phyloP scores from a whole-genome alignment of 1,140 invertebrate genomes.

The Diorhabda carinulata region DNA sequence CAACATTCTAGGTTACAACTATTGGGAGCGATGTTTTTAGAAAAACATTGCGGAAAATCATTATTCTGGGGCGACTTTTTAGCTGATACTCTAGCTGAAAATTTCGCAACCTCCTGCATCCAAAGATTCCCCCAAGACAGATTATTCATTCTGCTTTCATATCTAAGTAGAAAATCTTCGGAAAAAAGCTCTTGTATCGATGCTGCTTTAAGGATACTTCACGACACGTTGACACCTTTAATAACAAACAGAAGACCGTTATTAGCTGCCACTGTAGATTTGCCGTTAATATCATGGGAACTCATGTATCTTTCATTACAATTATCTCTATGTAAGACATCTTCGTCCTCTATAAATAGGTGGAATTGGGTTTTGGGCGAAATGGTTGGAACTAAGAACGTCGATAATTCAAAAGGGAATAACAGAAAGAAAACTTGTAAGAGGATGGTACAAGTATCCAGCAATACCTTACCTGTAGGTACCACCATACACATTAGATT shows the following conservation, averaged over 20 bases:
- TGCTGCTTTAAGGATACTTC: slow-evolving; percentile 58
- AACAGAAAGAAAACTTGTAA: slow-evolving; percentile 33
- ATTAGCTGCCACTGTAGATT: slow-evolving; percentile 53
- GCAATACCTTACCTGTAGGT: slow-evolving; percentile 5
- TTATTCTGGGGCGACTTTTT: slow-evolving; percentile 88
- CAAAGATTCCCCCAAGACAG: slow-evolving; percentile 82
- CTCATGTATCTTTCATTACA: slow-evolving; percentile 73
- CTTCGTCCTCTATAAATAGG: slow-evolving; percentile 51
- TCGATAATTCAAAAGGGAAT: slow-evolving; percentile 43
- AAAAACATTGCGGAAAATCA: slow-evolving; percentile 72
- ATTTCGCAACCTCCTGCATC: slow-evolving; percentile 75
- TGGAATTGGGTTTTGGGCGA: slow-evolving; percentile 76
- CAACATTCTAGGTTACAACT: slow-evolving; percentile 60
- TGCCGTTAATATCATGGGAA: slow-evolving; percentile 73
- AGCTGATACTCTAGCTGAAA: slow-evolving; percentile 70
- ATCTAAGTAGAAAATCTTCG: slow-evolving; percentile 76
- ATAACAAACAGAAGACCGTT: slow-evolving; percentile 48
- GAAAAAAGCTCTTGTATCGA: slow-evolving; percentile 62
- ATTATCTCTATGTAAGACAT: slow-evolving; percentile 55
- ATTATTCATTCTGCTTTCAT: slow-evolving; percentile 81
- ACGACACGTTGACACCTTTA: slow-evolving; percentile 54
- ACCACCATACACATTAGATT: neutral
- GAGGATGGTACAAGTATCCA: slow-evolving; percentile 22
- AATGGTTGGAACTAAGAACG: slow-evolving; percentile 43
- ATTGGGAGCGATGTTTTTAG: slow-evolving; percentile 69